These are phyloP conservation scores for Pinctada fucata DNA, from an alignment of 2,888 invertebrate genomes.

Conservation along the genomic window DNA sequence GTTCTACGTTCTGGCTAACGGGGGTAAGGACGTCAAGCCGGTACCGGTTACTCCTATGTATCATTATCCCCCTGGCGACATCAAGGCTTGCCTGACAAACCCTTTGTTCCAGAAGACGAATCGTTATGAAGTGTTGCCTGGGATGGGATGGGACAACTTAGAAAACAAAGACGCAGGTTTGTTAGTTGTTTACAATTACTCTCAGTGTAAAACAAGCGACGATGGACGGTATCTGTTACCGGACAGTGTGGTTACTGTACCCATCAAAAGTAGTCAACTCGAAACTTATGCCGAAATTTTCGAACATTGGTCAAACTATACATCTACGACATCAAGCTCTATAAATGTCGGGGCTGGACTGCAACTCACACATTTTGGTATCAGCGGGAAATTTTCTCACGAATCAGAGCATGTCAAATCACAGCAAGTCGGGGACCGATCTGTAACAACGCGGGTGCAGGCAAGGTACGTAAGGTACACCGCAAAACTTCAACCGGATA, in stretches of 20 bases:
- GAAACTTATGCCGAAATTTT: constrained; percentile 61
- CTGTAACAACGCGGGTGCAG: constrained; percentile 57
- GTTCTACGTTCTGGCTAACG: too few relatives aligned
- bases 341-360: constrained; percentile 60
- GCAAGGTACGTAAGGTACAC: constrained; percentile 56
- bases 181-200: constrained; percentile 59
- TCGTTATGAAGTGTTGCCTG: constrained; percentile 62
- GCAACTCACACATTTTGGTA: constrained; percentile 41
- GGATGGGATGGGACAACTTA: constrained; percentile 70
- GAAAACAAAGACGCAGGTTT: constrained; percentile 60
- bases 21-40: too few relatives aligned
- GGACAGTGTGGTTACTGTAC: constrained; percentile 58
- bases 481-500: constrained; percentile 55
- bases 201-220: constrained; percentile 60
- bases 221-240: constrained; percentile 68
- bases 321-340: constrained; percentile 52
- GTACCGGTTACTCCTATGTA: constrained; percentile 20
- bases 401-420: constrained; percentile 54
- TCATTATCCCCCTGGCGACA: neutral
- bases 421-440: constrained; percentile 54
- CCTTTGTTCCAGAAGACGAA: constrained; percentile 20
- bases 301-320: constrained; percentile 59
- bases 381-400: constrained; percentile 62
- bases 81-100: constrained; percentile 8
- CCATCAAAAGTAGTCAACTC: constrained; percentile 59